Evolutionary conservation across 2,888 invertebrate species (phyloP), one percentile per base, ranked within the genome.

Genomic region (Leptothorax acervorum): DNA sequence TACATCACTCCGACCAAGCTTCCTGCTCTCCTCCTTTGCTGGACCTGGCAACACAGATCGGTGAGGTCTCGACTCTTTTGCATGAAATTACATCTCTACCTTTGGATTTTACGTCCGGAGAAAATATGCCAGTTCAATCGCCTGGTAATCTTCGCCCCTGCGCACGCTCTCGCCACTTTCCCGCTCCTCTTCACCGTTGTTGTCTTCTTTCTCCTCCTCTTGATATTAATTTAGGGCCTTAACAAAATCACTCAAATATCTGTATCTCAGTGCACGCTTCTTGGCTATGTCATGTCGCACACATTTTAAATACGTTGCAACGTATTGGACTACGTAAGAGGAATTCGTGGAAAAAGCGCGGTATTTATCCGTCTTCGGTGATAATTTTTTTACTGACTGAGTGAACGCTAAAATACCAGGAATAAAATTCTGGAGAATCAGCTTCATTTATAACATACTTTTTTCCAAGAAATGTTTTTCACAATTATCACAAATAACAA

Each of bases 1-100:
- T 87, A 86, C 86, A 87, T 89, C 86, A 83, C 85, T 83, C 84
- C 74, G 83, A 18, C 23, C 31, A 45, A 53, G 85, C 83, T 86
- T 88, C 87, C 85, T 88, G 63, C 83, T 87, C 82, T 70, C 57
- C 75, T 82, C 71, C n/a, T 51, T 57, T 45, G 45, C 71, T 51
- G 65, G n/a, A 71, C 48, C 9, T 73, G 57, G 78, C 78, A 78
- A 81, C 82, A 68, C 84, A 53, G 83, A 79, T 85, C 76, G 76
- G 73, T 60, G 66, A 71, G 85, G 79, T 85, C 86, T 76, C 48
- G 84, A 90, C 90, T 92, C 83, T 87, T 92, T 91, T 91, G 91
- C 92, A 92, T 91, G 87, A 91, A 92, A 92, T 92, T 92, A 92
- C 91, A 90, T 90, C 90, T 92, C 88, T 88, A 91, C 90, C 88